Conservation (phyloP, 2,797 vertebrate genomes). For the Leptatherina wallacei region DNA sequence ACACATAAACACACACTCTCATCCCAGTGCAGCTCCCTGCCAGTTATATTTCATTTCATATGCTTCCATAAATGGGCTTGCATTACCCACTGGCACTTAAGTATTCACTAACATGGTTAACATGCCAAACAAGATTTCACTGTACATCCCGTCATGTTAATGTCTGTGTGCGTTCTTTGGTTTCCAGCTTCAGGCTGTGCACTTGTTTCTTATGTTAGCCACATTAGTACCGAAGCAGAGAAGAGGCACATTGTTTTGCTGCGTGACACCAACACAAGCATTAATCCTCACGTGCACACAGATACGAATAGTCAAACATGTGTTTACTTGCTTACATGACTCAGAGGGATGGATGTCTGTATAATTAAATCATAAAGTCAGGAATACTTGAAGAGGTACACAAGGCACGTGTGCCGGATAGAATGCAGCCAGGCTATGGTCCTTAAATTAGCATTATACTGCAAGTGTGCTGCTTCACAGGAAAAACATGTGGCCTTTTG, state of each 20-base stretch:
- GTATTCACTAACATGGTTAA: background rate
- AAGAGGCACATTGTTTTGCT: conserved; percentile 10
- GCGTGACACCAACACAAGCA: conserved; percentile 15
- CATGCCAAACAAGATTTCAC: conserved; percentile 13
- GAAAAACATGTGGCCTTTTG: background rate
- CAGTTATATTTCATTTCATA: conserved; percentile 49
- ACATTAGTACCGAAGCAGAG: conserved; percentile 4
- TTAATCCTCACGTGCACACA: background rate
- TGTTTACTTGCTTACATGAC: conserved; percentile 35
- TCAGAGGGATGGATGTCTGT: conserved; percentile 42
- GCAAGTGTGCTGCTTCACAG: conserved; percentile 6
- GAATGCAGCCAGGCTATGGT: conserved; percentile 20
- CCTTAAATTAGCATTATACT: background rate
- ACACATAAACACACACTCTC: background rate
- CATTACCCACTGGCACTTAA: conserved; percentile 34
- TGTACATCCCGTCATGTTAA: conserved; percentile 35
- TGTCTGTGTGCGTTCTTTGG: conserved; percentile 20
- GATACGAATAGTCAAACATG: conserved; percentile 18
- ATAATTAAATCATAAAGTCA: conserved; percentile 46
- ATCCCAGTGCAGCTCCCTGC: conserved; percentile 28
- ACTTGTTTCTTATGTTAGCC: conserved; percentile 16
- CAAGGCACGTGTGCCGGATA: conserved; percentile 29
- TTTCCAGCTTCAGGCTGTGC: conserved; percentile 34
- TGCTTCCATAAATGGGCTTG: conserved; percentile 49
- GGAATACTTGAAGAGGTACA: conserved; percentile 10